Conservation (phyloP, 2,888 invertebrate species). For the Julus scanicus region DNA sequence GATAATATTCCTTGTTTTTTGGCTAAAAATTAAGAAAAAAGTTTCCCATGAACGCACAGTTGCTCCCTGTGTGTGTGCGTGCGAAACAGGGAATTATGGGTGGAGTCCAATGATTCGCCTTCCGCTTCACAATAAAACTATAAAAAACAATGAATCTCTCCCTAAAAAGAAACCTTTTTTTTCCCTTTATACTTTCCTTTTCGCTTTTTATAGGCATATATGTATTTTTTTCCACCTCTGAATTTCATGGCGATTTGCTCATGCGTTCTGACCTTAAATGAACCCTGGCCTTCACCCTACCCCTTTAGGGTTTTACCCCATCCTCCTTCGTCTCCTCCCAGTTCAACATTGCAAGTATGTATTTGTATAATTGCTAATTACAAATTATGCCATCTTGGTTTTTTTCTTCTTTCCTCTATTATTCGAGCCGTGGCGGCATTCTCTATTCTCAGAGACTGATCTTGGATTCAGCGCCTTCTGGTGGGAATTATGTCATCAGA, state of each 20-base stretch:
- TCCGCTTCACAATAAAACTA: slow-evolving; percentile 42
- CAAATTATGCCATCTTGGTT: slow-evolving; percentile 2
- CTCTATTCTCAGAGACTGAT: background rate
- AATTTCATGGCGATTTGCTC: slow-evolving; percentile 39
- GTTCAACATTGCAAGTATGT: background rate
- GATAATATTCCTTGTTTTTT: slow-evolving; percentile 35
- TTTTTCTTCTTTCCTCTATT: background rate
- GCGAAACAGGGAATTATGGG: slow-evolving; percentile 49
- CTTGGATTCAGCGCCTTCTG: background rate
- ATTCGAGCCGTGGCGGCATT: slow-evolving; percentile 3
- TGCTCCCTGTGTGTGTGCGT: slow-evolving; percentile 54
- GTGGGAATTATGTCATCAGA: slow-evolving; percentile 30
- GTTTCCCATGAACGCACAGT: slow-evolving; percentile 56
- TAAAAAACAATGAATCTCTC: slow-evolving; percentile 39
- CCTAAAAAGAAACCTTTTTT: slow-evolving; percentile 44
- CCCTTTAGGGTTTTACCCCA: background rate
- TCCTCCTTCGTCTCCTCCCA: slow-evolving; percentile 44
- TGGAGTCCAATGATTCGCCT: slow-evolving; percentile 39
- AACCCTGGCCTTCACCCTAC: slow-evolving; percentile 25
- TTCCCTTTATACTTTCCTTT: background rate
- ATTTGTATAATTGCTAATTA: slow-evolving; percentile 42
- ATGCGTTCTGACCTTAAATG: slow-evolving; percentile 51
- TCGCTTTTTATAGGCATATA: background rate
- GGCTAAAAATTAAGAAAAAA: slow-evolving; percentile 7
- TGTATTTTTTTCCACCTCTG: background rate